Percentiles rank a stretch among this genome's conserved stretches.
Evolutionary conservation across 2,113 vertebrate species (phyloP).

Genomic region (Poecile atricapillus): DNA sequence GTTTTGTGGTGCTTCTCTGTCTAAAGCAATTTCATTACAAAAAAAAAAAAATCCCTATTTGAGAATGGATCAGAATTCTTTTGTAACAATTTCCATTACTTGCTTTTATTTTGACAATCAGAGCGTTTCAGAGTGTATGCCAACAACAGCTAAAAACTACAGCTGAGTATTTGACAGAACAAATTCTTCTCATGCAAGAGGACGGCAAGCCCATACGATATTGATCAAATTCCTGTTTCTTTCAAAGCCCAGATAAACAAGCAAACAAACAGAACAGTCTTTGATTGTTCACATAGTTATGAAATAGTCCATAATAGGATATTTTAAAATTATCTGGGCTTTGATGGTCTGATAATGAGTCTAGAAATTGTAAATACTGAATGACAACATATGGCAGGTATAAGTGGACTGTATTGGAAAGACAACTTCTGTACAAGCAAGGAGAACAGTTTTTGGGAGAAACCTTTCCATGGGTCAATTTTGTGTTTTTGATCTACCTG

Average conservation of each 20-base stretch:
- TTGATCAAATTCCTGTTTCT: not conserved
- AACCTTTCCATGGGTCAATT: not conserved
- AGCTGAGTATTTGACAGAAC: slow-evolving; percentile 11
- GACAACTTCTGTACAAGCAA: not conserved
- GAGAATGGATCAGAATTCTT: not conserved
- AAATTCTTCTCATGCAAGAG: not conserved
- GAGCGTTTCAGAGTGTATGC: not conserved
- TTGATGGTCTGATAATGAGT: not conserved
- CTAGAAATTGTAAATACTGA: not conserved
- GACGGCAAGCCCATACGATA: not conserved
- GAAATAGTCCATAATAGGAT: not conserved
- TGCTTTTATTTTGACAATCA: not conserved
- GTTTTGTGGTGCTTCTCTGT: not conserved
- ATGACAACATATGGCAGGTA: not conserved
- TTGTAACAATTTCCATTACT: not conserved
- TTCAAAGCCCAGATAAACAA: not conserved
- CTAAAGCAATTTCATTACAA: not conserved
- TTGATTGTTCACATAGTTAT: not conserved
- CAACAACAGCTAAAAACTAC: slow-evolving; percentile 4
- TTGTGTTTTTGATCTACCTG: not conserved
- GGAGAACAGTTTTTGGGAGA: not conserved
- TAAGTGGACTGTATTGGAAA: not conserved
- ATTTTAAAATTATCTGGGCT: not conserved
- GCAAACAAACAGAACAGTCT: not conserved
- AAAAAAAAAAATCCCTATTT: not conserved